Percentiles rank a stretch among this genome's conserved stretches.
Conservation (phyloP, 2,797 vertebrate species). For the Balearica regulorum region DNA sequence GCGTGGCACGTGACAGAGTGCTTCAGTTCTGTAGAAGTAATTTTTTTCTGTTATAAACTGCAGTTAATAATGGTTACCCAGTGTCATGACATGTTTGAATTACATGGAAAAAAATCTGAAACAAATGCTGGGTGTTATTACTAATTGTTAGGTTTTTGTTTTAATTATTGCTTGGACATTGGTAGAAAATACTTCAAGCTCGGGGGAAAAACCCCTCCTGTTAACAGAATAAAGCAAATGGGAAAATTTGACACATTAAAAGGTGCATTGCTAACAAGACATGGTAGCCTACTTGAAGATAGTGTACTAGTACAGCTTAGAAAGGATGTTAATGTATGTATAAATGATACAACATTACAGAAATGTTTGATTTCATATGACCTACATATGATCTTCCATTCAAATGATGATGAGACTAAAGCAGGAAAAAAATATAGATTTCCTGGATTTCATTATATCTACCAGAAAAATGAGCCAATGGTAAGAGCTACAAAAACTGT, state of each 20-base stretch:
- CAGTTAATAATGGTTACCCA: not conserved
- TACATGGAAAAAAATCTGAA: not conserved
- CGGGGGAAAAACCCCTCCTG: not conserved
- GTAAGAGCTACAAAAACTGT: not conserved
- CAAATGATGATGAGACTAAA: not conserved
- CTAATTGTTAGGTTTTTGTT: slow-evolving; percentile 15
- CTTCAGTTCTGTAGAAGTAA: not conserved
- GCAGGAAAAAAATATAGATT: not conserved
- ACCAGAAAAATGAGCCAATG: not conserved
- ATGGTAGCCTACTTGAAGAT: not conserved
- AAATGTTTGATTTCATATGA: not conserved
- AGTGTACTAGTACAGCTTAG: not conserved
- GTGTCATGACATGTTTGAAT: not conserved
- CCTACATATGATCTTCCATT: not conserved
- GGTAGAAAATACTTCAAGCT: not conserved
- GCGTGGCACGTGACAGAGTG: not conserved
- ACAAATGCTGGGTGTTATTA: not conserved
- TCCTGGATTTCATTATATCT: not conserved
- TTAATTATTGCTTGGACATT: slow-evolving; percentile 24
- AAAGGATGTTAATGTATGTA: not conserved
- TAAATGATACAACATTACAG: not conserved
- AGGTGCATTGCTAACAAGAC: not conserved
- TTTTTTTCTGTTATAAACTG: not conserved
- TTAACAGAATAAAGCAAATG: not conserved
- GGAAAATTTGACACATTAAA: not conserved